These are phyloP conservation scores for Myocastor coypus DNA, from an alignment of 2,113 vertebrate genomes.

Conservation along the genomic window DNA sequence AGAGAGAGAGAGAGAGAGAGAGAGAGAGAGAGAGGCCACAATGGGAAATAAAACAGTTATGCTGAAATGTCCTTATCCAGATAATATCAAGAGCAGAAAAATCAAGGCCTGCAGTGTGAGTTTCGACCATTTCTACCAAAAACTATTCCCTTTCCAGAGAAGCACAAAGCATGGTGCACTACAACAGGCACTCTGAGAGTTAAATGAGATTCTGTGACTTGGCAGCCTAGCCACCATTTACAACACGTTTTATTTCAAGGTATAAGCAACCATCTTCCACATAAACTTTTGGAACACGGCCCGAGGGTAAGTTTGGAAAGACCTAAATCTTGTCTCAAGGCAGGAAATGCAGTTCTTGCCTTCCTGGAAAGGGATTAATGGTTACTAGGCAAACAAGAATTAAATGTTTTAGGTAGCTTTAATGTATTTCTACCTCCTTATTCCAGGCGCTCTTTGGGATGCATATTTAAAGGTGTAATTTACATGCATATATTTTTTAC, in stretches of 20 bases:
- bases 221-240: constrained; percentile 18
- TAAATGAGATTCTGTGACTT: constrained; percentile 33
- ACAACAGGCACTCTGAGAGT: neutral
- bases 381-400: constrained; percentile 72
- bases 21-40: too few species aligned
- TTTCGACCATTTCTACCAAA: neutral
- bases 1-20: too few species aligned
- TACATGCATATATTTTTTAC: neutral
- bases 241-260: constrained; percentile 58
- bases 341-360: constrained; percentile 52
- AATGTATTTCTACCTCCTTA: constrained; percentile 53
- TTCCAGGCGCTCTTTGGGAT: neutral
- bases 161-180: neutral
- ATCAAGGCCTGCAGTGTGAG: neutral
- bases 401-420: constrained; percentile 59
- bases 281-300: constrained; percentile 63
- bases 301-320: constrained; percentile 43
- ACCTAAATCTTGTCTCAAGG: constrained; percentile 64
- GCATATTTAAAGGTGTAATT: neutral
- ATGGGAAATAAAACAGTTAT: neutral
- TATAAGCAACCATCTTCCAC: constrained; percentile 67
- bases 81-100: neutral
- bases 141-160: neutral
- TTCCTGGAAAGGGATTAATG: constrained; percentile 55
- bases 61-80: neutral